Evolutionary conservation across 2,888 invertebrate genomes (phyloP).

Genomic region (Lycocerus yunnanus): DNA sequence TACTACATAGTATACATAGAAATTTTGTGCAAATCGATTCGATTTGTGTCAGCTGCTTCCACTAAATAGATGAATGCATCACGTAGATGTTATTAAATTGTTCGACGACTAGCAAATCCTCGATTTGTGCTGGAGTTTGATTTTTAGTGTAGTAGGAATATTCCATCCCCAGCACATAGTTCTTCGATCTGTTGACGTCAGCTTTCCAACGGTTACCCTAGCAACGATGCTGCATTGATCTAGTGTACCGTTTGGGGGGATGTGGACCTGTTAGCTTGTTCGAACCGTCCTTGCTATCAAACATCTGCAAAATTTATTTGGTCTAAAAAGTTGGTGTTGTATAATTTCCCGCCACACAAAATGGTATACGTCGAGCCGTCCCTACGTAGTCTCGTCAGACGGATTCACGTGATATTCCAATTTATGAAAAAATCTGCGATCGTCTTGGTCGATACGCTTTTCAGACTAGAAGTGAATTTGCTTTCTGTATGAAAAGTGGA

Average conservation of each 20-base stretch:
- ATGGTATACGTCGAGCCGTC: neutral
- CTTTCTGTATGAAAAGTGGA: too few species aligned
- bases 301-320: neutral
- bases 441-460: too few species aligned
- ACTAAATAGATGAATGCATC: neutral
- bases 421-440: neutral
- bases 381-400: slow-evolving; percentile 16
- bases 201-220: slow-evolving; percentile 36
- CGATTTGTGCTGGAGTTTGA: neutral
- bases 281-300: neutral
- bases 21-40: neutral
- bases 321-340: slow-evolving; percentile 9
- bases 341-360: slow-evolving; percentile 21
- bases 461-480: too few species aligned
- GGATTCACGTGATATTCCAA: slow-evolving; percentile 9
- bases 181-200: slow-evolving; percentile 38
- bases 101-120: neutral
- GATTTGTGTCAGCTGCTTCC: neutral
- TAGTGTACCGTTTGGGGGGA: slow-evolving; percentile 11
- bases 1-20: neutral
- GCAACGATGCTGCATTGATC: slow-evolving; percentile 40
- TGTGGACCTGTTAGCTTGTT: slow-evolving; percentile 20
- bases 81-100: neutral
- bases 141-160: neutral
- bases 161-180: slow-evolving; percentile 1